Conservation (phyloP, 92 coral and sea anemone genomes). For the Palythoa heliodiscus region DNA sequence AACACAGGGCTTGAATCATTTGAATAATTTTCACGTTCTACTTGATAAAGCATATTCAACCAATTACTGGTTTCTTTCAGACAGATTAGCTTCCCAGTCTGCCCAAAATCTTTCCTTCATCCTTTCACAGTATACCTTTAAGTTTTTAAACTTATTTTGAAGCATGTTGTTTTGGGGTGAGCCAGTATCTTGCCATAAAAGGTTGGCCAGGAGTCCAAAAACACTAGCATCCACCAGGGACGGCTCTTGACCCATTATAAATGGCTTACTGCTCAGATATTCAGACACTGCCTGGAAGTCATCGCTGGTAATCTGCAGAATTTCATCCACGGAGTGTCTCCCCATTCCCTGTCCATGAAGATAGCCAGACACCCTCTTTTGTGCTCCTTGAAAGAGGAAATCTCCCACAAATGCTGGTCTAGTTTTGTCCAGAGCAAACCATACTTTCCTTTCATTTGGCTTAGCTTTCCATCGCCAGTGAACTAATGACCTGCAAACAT, state of each 20-base stretch:
- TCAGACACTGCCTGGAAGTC: constrained; percentile 65
- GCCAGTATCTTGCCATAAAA: constrained; percentile 67
- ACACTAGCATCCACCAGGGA: constrained; percentile 65
- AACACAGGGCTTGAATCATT: too few species aligned
- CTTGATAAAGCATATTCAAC: background rate
- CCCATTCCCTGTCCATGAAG: constrained; percentile 74
- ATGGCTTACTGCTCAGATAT: constrained; percentile 49
- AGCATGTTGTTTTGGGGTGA: constrained; percentile 56
- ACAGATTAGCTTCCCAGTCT: constrained; percentile 66
- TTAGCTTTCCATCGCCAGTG: constrained; percentile 72
- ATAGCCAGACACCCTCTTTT: constrained; percentile 25
- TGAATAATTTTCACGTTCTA: background rate
- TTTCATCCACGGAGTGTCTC: constrained; percentile 62
- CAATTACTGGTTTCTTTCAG: constrained; percentile 39
- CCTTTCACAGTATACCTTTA: constrained; percentile 56
- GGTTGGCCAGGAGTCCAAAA: constrained; percentile 68
- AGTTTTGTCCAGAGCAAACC: constrained; percentile 42
- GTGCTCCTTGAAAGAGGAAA: constrained; percentile 31
- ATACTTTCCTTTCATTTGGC: constrained; percentile 30
- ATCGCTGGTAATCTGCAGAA: constrained; percentile 53
- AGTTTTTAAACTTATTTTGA: constrained; percentile 56
- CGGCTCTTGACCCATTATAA: constrained; percentile 68
- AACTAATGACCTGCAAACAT: constrained; percentile 57
- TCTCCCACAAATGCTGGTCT: constrained; percentile 49
- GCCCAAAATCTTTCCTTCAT: constrained; percentile 67